Evolutionary conservation across 1,140 invertebrate species (phyloP), one percentile per base, ranked within the genome.

Genomic region (Acromyrmex heyeri): DNA sequence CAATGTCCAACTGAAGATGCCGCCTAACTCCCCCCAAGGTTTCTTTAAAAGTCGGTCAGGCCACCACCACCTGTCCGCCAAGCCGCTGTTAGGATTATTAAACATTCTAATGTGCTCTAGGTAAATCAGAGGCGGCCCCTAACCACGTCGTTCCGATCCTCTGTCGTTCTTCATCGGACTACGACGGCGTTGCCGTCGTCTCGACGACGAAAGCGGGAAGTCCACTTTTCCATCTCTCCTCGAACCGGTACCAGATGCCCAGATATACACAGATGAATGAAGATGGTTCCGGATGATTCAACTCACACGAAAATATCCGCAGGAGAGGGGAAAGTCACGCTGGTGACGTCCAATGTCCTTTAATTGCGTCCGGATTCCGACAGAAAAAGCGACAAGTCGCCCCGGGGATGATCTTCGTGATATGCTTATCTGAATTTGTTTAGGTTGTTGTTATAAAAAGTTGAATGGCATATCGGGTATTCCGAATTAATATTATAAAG

Each of bases 1-100:
- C 93, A 94, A 94, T 95, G 94, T 94, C 92, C 93, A 94, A 95
- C 94, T 95, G 94, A 94, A 94, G 94, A 94, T 95, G 92, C 93
- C 93, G 90, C 93, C 92, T 91, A 92, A 93, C 92, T 94, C 93
- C 94, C 93, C 94, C 93, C 93, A 92, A 93, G 91, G 91, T 92
- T 92, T 91, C 93, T 93, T 92, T 87, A 92, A 93, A 95, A 94
- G 94, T 94, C 94, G 94, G 94, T 95, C 94, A 94, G 75, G 85
- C 91, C 92, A 93, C 94, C 94, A 92, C 93, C 92, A 93, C 91
- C 88, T 92, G 81, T 75, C 77, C 91, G 59, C 88, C 79, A 50
- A 73, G 86, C 88, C 86, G 88, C 82, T 89, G 79, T 91, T 90
- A 91, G 88, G 90, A 94, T 94, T 93, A 94, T 94, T 94, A 93